Percentiles rank a stretch among this genome's conserved stretches.
Conservation (phyloP, 1,140 invertebrate species). For the Lethrus apterus region DNA sequence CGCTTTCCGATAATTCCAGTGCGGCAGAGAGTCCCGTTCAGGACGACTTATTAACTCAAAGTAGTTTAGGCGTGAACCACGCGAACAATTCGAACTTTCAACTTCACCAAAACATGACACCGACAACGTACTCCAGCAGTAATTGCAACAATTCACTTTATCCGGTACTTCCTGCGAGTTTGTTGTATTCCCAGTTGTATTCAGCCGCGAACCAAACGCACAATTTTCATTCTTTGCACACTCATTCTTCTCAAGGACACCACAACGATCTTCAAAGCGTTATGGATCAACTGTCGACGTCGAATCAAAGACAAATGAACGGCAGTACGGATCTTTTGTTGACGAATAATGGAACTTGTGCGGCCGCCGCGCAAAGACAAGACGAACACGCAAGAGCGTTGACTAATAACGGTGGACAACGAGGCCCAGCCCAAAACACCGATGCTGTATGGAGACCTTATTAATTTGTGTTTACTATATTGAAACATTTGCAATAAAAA, state of each 20-base stretch:
- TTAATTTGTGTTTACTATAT: slow-evolving; percentile 24
- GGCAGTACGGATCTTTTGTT: slow-evolving; percentile 49
- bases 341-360: slow-evolving; percentile 49
- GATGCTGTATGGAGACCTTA: slow-evolving; percentile 59
- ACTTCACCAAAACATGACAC: slow-evolving; percentile 46
- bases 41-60: slow-evolving; percentile 57
- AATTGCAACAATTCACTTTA: slow-evolving; percentile 62
- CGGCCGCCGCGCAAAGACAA: slow-evolving; percentile 49
- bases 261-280: slow-evolving; percentile 61
- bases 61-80: slow-evolving; percentile 49
- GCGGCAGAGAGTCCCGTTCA: slow-evolving; percentile 74
- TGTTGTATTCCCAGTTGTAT: slow-evolving; percentile 77
- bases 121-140: slow-evolving; percentile 41
- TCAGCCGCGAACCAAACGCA: slow-evolving; percentile 69
- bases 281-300: slow-evolving; percentile 64
- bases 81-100: slow-evolving; percentile 59
- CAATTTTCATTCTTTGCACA: slow-evolving; percentile 59
- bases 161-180: slow-evolving; percentile 66
- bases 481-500: not conserved
- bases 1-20: slow-evolving; percentile 71
- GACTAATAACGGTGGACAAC: slow-evolving; percentile 50
- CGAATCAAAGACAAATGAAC: slow-evolving; percentile 47
- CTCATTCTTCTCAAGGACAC: slow-evolving; percentile 55
- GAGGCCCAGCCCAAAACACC: slow-evolving; percentile 55
- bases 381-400: slow-evolving; percentile 48